Evolutionary conservation across 2,797 vertebrate species (phyloP).

Genomic region (Crossoptilon crossoptilon): DNA sequence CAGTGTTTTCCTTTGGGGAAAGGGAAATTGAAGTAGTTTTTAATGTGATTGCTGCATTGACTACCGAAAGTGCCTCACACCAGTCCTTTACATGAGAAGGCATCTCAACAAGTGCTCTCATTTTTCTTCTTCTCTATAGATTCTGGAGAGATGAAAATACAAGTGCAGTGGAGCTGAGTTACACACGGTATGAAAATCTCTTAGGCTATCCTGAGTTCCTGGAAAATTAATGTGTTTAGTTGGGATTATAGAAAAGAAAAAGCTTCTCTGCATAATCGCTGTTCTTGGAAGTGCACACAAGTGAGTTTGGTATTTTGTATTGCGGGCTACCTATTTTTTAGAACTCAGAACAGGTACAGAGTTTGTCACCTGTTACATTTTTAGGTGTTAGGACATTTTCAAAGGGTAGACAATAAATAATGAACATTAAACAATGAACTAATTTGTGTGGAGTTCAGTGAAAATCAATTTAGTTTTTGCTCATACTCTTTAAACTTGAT

Average conservation of each 20-base stretch:
- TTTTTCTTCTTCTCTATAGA: not conserved
- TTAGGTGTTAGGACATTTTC: not conserved
- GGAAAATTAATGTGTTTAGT: not conserved
- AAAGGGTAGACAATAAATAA: not conserved
- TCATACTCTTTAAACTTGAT: conserved; percentile 24
- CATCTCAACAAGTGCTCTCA: not conserved
- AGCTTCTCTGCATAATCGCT: not conserved
- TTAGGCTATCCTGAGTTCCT: not conserved
- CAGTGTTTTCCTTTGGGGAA: not conserved
- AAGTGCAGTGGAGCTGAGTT: not conserved
- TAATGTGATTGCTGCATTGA: not conserved
- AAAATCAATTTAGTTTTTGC: conserved; percentile 1
- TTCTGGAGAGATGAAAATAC: not conserved
- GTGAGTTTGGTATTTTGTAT: not conserved
- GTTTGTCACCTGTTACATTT: not conserved
- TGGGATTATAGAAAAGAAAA: not conserved
- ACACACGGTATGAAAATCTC: not conserved
- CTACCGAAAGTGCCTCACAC: not conserved
- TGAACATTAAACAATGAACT: not conserved
- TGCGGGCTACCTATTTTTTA: not conserved
- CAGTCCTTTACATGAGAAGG: not conserved
- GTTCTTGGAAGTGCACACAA: not conserved
- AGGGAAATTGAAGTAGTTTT: conserved; percentile 1
- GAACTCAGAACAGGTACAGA: not conserved
- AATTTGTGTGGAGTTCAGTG: not conserved